Evolutionary conservation across 2,113 vertebrate species (phyloP).

Genomic region (Sardina pilchardus): DNA sequence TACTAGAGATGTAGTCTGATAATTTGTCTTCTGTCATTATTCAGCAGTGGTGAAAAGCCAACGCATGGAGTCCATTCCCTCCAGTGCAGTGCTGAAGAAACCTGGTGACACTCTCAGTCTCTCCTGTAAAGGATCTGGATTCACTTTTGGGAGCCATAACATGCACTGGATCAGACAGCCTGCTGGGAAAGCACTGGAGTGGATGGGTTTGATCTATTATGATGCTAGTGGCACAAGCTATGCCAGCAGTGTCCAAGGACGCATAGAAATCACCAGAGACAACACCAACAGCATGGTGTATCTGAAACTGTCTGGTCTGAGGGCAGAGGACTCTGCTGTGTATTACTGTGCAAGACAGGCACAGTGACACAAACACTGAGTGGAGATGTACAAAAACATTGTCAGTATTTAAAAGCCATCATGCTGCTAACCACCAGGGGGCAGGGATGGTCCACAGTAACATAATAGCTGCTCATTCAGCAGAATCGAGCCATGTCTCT

Average conservation of each 20-base stretch:
- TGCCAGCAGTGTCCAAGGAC: slow-evolving; percentile 35
- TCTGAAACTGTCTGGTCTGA: slow-evolving; percentile 47
- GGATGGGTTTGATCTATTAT: slow-evolving; percentile 35
- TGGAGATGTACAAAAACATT: too few species aligned
- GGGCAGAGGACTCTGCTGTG: slow-evolving; percentile 26
- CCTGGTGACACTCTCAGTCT: slow-evolving; percentile 46
- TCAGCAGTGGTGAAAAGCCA: slow-evolving; percentile 18
- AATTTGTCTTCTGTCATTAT: background rate
- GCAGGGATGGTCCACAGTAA: too few species aligned
- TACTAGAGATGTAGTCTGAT: background rate
- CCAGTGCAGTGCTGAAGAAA: background rate
- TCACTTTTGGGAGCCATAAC: background rate
- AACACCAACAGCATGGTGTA: slow-evolving; percentile 34
- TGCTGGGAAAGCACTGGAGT: slow-evolving; percentile 54
- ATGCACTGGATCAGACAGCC: slow-evolving; percentile 55
- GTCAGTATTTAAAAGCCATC: too few species aligned
- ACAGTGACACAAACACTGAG: too few species aligned
- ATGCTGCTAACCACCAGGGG: too few species aligned
- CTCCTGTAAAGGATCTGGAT: slow-evolving; percentile 47
- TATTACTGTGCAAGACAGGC: slow-evolving; percentile 32
- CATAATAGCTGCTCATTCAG: too few species aligned
- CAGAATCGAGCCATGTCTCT: too few species aligned
- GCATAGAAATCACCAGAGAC: slow-evolving; percentile 39
- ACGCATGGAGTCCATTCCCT: slow-evolving; percentile 1
- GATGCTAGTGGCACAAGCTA: fast-evolving